These are phyloP conservation scores for Elaphurus davidianus DNA, from an alignment of 2,113 vertebrate species.

Conservation along the genomic window DNA sequence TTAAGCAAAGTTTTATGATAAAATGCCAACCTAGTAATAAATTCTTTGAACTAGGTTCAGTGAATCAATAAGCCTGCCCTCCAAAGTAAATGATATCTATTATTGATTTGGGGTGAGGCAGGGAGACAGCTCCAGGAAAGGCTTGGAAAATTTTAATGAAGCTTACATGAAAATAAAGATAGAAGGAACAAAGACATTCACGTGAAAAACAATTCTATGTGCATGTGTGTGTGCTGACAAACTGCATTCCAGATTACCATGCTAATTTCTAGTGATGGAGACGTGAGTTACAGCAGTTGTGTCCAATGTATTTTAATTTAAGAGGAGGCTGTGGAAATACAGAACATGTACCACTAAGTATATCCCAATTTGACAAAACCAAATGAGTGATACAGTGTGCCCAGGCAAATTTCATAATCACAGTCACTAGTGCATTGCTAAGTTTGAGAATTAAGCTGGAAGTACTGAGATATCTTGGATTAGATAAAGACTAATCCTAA, in stretches of 20 bases:
- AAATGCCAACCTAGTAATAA: slow-evolving; percentile 54
- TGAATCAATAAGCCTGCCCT: background rate
- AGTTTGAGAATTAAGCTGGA: background rate
- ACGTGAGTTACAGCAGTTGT: background rate
- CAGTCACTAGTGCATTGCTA: background rate
- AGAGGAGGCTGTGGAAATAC: background rate
- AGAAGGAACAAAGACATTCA: slow-evolving; percentile 2
- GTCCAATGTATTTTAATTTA: background rate
- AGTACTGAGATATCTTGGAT: background rate
- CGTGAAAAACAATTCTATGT: background rate
- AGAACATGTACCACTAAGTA: background rate
- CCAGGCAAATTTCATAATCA: background rate
- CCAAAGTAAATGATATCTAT: slow-evolving; percentile 41
- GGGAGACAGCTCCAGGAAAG: background rate
- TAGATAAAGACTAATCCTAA: background rate
- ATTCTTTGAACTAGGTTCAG: slow-evolving; percentile 20
- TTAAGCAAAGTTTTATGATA: background rate
- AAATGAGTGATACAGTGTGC: background rate
- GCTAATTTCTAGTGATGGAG: background rate
- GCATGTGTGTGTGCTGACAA: background rate
- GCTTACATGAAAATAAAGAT: slow-evolving; percentile 23
- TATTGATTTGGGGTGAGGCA: slow-evolving; percentile 23
- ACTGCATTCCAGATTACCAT: background rate
- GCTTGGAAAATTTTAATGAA: slow-evolving; percentile 27
- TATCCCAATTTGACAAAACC: background rate